A percentile compares a stretch with the other conserved stretches of the same genome.
Evolutionary conservation across 2,113 vertebrate genomes (phyloP).

Genomic region (Lethenteron reissneri): DNA sequence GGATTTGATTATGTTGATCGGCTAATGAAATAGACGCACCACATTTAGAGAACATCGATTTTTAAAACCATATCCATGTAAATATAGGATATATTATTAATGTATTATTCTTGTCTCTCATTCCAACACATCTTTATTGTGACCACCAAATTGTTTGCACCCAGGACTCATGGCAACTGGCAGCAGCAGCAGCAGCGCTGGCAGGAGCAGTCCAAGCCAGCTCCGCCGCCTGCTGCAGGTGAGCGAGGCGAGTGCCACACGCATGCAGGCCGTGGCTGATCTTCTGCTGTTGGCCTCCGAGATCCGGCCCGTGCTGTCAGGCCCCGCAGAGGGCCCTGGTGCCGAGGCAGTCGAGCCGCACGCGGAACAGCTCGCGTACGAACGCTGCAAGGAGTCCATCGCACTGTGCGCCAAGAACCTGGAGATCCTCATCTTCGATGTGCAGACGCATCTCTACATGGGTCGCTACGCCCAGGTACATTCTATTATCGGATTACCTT

Average conservation of each 20-base stretch:
- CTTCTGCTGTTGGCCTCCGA: slow-evolving; percentile 84
- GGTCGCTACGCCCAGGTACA: slow-evolving; percentile 59
- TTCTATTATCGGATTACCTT: too few species aligned
- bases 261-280: slow-evolving; percentile 92
- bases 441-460: slow-evolving; percentile 98
- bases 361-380: slow-evolving; percentile 51
- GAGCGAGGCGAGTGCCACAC: neutral
- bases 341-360: slow-evolving; percentile 18
- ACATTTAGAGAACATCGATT: too few species aligned
- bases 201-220: neutral
- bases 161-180: too few species aligned
- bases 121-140: too few species aligned
- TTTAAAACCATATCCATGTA: too few species aligned
- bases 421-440: slow-evolving; percentile 83
- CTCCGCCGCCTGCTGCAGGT: neutral
- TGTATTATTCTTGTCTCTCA: too few species aligned
- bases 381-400: slow-evolving; percentile 85
- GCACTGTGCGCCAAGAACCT: slow-evolving; percentile 91
- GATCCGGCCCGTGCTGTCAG: slow-evolving; percentile 42
- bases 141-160: too few species aligned
- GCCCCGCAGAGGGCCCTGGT: neutral
- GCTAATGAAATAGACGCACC: too few species aligned
- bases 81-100: too few species aligned
- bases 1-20: too few species aligned
- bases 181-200: too few species aligned